Evolutionary conservation across 1,140 invertebrate genomes (phyloP).

Genomic region (Temnothorax curvispinosus): DNA sequence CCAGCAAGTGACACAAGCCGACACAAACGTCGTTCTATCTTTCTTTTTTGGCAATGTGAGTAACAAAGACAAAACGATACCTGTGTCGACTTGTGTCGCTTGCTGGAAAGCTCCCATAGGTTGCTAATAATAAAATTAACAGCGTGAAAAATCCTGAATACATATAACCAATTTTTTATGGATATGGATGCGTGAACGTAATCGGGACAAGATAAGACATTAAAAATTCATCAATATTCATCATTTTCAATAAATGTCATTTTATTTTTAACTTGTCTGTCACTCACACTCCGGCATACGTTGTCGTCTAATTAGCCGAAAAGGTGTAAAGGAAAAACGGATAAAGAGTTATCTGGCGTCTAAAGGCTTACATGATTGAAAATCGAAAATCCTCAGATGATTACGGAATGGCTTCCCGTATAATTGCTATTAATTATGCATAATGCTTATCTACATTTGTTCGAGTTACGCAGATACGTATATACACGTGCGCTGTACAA

Average conservation of each 20-base stretch:
- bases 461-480: conserved; percentile 67
- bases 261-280: conserved; percentile 71
- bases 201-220: conserved; percentile 13
- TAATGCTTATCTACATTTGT: conserved; percentile 73
- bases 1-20: no score
- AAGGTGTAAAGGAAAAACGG: conserved; percentile 58
- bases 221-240: background rate
- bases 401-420: conserved; percentile 24
- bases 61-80: no score
- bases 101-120: background rate
- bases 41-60: no score
- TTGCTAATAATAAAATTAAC: conserved; percentile 13
- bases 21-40: no score
- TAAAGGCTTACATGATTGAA: conserved; percentile 54
- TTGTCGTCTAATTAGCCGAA: conserved; percentile 65
- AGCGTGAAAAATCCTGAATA: background rate
- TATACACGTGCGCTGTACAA: conserved; percentile 67
- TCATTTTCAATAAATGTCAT: conserved; percentile 64
- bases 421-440: conserved; percentile 63
- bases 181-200: conserved; percentile 1
- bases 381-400: conserved; percentile 30
- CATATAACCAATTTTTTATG: background rate
- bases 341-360: conserved; percentile 42
- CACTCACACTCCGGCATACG: conserved; percentile 50
- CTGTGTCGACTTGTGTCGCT: no score